Evolutionary conservation across 2,888 invertebrate species (phyloP).

Genomic region (Harpalus rufipes): DNA sequence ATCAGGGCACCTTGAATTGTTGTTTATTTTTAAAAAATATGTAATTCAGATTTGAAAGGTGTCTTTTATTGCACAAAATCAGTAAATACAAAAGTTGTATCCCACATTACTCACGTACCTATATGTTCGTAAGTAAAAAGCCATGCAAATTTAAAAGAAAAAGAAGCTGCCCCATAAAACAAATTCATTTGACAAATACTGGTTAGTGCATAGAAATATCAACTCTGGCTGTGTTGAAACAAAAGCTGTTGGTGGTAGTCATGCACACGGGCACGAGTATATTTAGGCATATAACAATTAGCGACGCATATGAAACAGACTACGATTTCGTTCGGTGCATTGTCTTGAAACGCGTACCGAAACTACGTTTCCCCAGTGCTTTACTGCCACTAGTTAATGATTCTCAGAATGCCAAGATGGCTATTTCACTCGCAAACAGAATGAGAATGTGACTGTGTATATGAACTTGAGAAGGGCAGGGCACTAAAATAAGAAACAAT

Average conservation of each 20-base stretch:
- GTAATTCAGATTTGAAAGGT: too few relatives aligned
- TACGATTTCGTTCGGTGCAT: conserved; percentile 34
- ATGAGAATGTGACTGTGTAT: background rate
- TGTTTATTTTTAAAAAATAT: too few relatives aligned
- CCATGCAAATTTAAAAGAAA: too few relatives aligned
- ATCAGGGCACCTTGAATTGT: too few relatives aligned
- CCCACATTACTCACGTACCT: too few relatives aligned
- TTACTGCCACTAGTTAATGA: conserved; percentile 31
- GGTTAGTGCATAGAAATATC: background rate
- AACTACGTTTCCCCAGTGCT: conserved; percentile 5
- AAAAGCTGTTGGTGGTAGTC: background rate
- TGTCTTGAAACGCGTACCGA: conserved; percentile 37
- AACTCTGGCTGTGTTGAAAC: background rate
- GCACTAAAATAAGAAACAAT: too few relatives aligned
- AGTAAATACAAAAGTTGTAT: too few relatives aligned
- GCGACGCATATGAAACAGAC: conserved; percentile 24
- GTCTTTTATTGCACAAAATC: too few relatives aligned
- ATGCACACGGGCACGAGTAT: conserved; percentile 6
- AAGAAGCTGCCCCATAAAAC: too few relatives aligned
- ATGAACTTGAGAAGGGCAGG: background rate
- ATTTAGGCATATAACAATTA: conserved; percentile 43
- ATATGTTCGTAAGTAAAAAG: too few relatives aligned
- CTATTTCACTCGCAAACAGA: background rate
- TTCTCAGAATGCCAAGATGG: conserved; percentile 11
- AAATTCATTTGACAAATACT: too few relatives aligned